These are phyloP conservation scores for Spinus olivaceus DNA, from an alignment of 2,797 vertebrate genomes.

Conservation along the genomic window DNA sequence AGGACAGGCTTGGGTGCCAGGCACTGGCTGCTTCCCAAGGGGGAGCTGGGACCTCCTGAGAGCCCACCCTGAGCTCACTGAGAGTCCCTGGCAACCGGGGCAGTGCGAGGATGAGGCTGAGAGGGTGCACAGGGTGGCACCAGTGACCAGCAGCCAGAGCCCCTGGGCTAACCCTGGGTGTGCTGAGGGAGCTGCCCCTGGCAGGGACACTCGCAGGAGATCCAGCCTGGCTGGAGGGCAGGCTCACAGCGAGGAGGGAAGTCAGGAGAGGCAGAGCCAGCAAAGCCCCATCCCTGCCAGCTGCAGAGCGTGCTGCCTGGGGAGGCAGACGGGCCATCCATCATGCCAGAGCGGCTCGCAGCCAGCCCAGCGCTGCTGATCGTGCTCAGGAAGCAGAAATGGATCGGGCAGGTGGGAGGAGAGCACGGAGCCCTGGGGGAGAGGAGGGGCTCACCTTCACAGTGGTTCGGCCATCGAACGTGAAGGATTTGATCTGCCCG, in stretches of 20 bases:
- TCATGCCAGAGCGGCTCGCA: background rate
- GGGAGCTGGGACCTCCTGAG: background rate
- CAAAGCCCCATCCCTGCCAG: background rate
- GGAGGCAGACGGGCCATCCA: background rate
- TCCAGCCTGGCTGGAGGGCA: background rate
- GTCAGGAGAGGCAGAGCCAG: background rate
- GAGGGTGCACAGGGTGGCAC: background rate
- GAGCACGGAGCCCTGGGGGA: fast-evolving
- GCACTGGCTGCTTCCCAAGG: background rate
- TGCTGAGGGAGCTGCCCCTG: background rate
- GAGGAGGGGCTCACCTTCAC: slow-evolving; percentile 82
- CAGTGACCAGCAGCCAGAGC: background rate
- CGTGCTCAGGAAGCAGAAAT: background rate
- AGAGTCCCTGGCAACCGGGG: background rate
- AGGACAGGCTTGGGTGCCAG: background rate
- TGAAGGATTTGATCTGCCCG: slow-evolving; percentile 99
- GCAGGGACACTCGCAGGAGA: background rate
- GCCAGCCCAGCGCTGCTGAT: background rate
- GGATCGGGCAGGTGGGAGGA: background rate
- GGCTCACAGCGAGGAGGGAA: background rate
- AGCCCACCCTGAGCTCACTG: background rate
- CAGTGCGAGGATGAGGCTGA: background rate
- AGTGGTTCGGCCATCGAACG: slow-evolving; percentile 96
- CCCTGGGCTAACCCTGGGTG: fast-evolving
- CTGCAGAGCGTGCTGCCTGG: background rate